Percentiles rank a stretch among this genome's conserved stretches.
phyloP scores from a whole-genome alignment of 2,888 invertebrate species.

The Polymixis lichenea region DNA sequence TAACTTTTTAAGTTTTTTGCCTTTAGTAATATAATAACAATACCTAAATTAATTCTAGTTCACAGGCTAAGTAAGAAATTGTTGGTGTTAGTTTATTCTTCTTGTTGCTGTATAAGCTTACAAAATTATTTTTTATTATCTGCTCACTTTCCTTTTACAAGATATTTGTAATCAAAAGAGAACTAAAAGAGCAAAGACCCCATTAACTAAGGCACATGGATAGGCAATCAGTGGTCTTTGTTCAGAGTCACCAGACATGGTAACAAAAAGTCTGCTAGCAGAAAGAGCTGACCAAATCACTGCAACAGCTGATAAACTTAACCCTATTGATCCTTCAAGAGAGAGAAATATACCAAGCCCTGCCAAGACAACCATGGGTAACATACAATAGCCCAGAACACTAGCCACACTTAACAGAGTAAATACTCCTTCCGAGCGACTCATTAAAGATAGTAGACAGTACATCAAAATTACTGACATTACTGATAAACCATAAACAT shows the following conservation, averaged over 20 bases:
- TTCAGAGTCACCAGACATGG: slow-evolving; percentile 96
- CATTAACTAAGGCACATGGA: slow-evolving; percentile 97
- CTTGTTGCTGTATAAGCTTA: not conserved
- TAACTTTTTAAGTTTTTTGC: slow-evolving; percentile 13
- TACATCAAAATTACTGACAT: slow-evolving; percentile 98
- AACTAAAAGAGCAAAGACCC: slow-evolving; percentile 97
- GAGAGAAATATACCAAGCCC: slow-evolving; percentile 94
- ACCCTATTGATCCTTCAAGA: slow-evolving; percentile 93
- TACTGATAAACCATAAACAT: slow-evolving; percentile 97
- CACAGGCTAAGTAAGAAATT: not conserved
- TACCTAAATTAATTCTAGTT: slow-evolving; percentile 7
- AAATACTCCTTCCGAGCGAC: slow-evolving; percentile 92
- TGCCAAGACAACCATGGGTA: slow-evolving; percentile 97
- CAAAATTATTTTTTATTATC: slow-evolving; percentile 13
- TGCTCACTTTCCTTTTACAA: slow-evolving; percentile 10
- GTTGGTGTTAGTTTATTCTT: not conserved
- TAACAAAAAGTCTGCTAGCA: slow-evolving; percentile 97
- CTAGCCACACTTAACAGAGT: slow-evolving; percentile 95
- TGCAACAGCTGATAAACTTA: slow-evolving; percentile 92
- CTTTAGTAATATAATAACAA: not conserved
- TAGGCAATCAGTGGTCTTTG: slow-evolving; percentile 97
- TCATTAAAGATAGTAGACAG: slow-evolving; percentile 95
- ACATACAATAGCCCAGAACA: slow-evolving; percentile 97
- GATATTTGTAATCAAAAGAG: slow-evolving; percentile 92
- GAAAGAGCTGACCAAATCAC: slow-evolving; percentile 98